Base-by-base conservation (phyloP, 2,888 invertebrate genomes). In the Orthonychiurus folsomi region DNA sequence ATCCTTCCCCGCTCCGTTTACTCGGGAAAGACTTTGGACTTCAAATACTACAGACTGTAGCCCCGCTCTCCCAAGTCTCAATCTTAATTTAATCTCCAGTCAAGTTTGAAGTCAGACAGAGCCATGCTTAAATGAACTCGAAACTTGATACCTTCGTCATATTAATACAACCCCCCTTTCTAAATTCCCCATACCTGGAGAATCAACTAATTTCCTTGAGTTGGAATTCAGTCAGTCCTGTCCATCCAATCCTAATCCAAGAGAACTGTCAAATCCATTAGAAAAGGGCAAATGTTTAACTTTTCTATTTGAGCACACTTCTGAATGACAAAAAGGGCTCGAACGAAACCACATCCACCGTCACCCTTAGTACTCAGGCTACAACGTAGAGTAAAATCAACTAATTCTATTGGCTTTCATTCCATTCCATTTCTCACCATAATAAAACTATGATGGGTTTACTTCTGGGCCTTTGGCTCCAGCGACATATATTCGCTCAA, bases 51-150 rank as follows among this genome's bases (percentile, higher is more conserved):
- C n/a, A n/a, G n/a, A n/a, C n/a, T n/a, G n/a, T n/a, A n/a, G n/a
- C n/a, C n/a, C n/a, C n/a, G n/a, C n/a, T n/a, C n/a, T n/a, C 37
- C 15, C 37, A 37, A 37, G 37, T 37, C 37, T 37, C 37, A 37
- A 37, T 37, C 37, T 37, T 37, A 37, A 37, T 37, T 37, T 37
- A 37, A 37, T 37, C 37, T 37, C 37, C 37, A 37, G 37, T 37
- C 37, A 37, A 37, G 37, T 5, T 37, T 37, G 37, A 37, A 37
- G 37, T 37, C 37, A 37, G 37, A 5, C 37, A 15, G 9, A 15
- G 5, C 37, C 15, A 5, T 37, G 37, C 37, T 37, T 37, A 37
- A 37, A 37, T 37, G 15, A 37, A 37, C 15, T 9, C 37, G 5
- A 5, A 37, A 37, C 37, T 37, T 37, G 15, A 37, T 37, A 37